A percentile compares a stretch with the other conserved stretches of the same genome.
Evolutionary conservation across 2,888 invertebrate genomes (phyloP).

Genomic region (Octonoba sinensis): DNA sequence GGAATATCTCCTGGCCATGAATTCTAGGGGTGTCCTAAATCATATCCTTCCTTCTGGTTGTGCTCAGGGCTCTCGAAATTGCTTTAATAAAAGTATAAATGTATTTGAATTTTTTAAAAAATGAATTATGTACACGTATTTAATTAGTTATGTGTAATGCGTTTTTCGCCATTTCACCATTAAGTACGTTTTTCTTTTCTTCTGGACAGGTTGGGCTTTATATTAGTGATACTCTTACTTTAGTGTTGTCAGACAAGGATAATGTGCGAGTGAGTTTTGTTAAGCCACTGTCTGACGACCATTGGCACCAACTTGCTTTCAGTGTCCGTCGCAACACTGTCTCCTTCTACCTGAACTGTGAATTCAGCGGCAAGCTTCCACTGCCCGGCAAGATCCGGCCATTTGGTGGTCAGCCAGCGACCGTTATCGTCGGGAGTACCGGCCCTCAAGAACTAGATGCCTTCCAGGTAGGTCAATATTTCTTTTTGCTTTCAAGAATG

Average conservation of each 20-base stretch:
- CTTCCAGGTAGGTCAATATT: constrained; percentile 41
- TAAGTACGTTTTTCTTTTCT: neutral
- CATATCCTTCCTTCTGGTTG: too few relatives aligned
- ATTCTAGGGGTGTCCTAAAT: too few relatives aligned
- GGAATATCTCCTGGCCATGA: too few relatives aligned
- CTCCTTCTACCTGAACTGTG: constrained; percentile 50
- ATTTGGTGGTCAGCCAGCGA: constrained; percentile 44
- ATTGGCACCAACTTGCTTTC: constrained; percentile 53
- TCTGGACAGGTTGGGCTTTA: constrained; percentile 40
- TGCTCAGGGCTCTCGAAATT: too few relatives aligned
- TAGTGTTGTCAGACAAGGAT: constrained; percentile 52
- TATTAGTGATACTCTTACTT: constrained; percentile 46
- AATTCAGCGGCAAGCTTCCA: constrained; percentile 44
- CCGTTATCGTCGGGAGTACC: constrained; percentile 53
- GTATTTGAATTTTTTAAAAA: too few relatives aligned
- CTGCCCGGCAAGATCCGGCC: constrained; percentile 50
- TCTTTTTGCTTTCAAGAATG: too few relatives aligned
- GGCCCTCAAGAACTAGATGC: constrained; percentile 57
- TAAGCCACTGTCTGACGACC: constrained; percentile 45
- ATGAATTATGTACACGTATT: too few relatives aligned
- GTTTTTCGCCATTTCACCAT: too few relatives aligned
- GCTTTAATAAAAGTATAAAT: too few relatives aligned
- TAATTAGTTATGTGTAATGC: too few relatives aligned
- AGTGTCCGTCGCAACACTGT: constrained; percentile 47
- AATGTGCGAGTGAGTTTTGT: constrained; percentile 57